Conservation (phyloP, 2,113 vertebrate species). For the Rhizomys pruinosus region DNA sequence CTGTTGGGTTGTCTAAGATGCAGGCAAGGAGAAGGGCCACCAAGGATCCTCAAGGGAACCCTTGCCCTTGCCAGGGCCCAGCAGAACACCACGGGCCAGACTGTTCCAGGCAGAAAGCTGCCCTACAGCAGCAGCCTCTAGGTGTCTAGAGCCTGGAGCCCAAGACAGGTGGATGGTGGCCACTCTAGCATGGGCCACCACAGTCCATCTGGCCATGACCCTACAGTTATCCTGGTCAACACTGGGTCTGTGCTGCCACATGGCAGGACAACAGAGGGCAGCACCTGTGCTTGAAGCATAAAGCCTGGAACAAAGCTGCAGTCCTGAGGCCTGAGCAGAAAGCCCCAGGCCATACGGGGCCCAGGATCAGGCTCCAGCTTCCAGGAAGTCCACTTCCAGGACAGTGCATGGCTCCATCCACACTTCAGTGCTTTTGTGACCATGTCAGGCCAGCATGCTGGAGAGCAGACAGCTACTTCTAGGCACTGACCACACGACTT, state of each 20-base stretch:
- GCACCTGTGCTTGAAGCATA: background rate
- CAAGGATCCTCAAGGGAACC: background rate
- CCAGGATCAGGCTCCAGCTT: too few relatives aligned
- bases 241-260: background rate
- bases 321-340: background rate
- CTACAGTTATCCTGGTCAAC: background rate
- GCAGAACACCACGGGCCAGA: too few relatives aligned
- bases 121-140: background rate
- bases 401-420: background rate
- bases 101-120: background rate
- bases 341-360: background rate
- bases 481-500: background rate
- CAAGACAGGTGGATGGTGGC: background rate
- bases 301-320: background rate
- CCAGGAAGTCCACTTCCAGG: background rate
- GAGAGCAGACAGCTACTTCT: background rate
- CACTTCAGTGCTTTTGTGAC: background rate
- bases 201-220: rapidly evolving
- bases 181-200: too few relatives aligned
- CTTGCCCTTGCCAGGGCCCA: background rate
- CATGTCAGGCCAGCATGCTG: background rate
- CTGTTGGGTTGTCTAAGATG: background rate
- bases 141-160: too few relatives aligned
- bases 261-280: background rate
- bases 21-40: background rate